Conservation (phyloP, 2,888 invertebrate genomes). For the Escarpia spicata region DNA sequence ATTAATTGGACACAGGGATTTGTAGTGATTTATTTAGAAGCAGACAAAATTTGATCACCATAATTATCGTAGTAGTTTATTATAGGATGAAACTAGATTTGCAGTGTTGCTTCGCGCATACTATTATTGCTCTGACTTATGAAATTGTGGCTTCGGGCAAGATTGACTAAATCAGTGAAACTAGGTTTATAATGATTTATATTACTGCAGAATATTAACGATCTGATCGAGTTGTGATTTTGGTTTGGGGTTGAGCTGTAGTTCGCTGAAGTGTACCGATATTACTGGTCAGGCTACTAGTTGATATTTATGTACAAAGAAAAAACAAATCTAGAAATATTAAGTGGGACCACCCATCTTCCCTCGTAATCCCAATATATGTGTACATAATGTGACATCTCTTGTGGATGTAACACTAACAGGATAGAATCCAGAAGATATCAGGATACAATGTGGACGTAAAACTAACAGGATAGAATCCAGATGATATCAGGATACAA, state of each 20-base stretch:
- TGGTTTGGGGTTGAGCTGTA: not conserved
- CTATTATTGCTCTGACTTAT: not conserved
- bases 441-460: too few species aligned
- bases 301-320: too few species aligned
- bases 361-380: too few species aligned
- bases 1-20: not conserved
- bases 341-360: too few species aligned
- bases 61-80: not conserved
- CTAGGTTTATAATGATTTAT: not conserved
- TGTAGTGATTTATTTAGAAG: not conserved
- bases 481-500: too few species aligned
- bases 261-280: not conserved
- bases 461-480: too few species aligned
- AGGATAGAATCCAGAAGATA: too few species aligned
- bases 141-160: not conserved
- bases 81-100: not conserved
- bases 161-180: not conserved
- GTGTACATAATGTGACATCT: too few species aligned
- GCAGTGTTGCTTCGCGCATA: not conserved
- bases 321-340: too few species aligned
- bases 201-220: not conserved
- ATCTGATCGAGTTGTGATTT: not conserved
- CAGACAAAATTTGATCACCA: not conserved
- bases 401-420: too few species aligned
- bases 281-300: too few species aligned